phyloP scores from a whole-genome alignment of 2,888 invertebrate species.

The Hermaeophaga mercurialis region DNA sequence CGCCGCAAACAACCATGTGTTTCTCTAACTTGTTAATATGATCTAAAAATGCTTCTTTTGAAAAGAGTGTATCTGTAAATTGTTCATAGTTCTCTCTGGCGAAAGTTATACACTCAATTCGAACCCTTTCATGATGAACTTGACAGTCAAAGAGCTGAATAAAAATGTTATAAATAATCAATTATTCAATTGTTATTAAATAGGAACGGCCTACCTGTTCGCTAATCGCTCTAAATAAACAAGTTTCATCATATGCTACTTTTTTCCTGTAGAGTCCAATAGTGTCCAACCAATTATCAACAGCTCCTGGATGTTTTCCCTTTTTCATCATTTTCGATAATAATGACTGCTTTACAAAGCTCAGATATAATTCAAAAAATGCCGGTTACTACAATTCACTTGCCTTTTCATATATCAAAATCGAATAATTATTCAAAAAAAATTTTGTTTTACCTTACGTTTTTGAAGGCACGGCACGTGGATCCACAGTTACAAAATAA shows the following conservation, averaged over 20 bases:
- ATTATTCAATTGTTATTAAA: background rate
- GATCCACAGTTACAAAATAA: no score
- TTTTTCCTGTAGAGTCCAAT: slow-evolving; percentile 86
- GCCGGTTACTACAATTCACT: no score
- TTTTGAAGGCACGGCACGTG: no score
- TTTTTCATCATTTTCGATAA: slow-evolving; percentile 46
- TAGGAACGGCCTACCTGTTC: slow-evolving; percentile 69
- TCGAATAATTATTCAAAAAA: no score
- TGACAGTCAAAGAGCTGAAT: slow-evolving; percentile 66
- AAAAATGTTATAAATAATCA: background rate
- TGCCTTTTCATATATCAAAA: no score
- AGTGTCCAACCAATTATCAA: slow-evolving; percentile 80
- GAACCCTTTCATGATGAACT: slow-evolving; percentile 74
- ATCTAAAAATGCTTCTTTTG: slow-evolving; percentile 44
- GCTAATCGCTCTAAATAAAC: slow-evolving; percentile 85
- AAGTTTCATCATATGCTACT: slow-evolving; percentile 85
- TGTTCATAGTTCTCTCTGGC: slow-evolving; percentile 66
- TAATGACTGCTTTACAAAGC: background rate
- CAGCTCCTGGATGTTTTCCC: slow-evolving; percentile 52
- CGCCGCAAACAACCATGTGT: slow-evolving; percentile 55
- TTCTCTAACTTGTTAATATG: slow-evolving; percentile 51
- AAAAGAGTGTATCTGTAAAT: slow-evolving; percentile 61
- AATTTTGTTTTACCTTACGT: no score
- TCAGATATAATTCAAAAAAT: no score
- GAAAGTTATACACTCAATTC: slow-evolving; percentile 74